phyloP scores from a whole-genome alignment of 2,113 vertebrate species.

The Lasiurus borealis region DNA sequence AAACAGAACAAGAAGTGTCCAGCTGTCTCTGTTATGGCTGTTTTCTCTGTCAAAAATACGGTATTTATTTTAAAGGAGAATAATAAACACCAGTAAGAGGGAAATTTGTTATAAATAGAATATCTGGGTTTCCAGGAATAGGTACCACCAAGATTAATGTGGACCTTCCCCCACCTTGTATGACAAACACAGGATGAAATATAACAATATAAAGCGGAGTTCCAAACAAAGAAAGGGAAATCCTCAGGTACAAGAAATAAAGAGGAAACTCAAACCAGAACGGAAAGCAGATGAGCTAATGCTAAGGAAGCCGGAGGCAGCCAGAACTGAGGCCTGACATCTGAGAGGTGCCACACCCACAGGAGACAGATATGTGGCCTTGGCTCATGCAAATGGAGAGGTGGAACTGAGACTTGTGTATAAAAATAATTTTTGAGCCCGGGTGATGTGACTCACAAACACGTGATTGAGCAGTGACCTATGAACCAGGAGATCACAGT shows the following conservation, averaged over 20 bases:
- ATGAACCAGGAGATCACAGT: too few species aligned
- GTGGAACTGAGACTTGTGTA: neutral
- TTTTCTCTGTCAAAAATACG: conserved; percentile 70
- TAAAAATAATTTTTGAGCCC: neutral
- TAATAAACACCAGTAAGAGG: conserved; percentile 62
- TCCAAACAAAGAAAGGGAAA: conserved; percentile 66
- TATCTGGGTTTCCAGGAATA: conserved; percentile 68
- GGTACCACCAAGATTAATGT: conserved; percentile 67
- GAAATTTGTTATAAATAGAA: conserved; percentile 75
- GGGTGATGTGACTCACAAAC: too few species aligned
- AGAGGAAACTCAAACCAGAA: neutral
- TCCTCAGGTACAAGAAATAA: conserved; percentile 28
- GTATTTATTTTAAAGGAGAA: conserved; percentile 74
- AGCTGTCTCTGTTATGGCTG: conserved; percentile 64
- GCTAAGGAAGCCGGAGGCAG: neutral
- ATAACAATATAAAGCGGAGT: conserved; percentile 49
- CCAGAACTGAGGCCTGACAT: neutral
- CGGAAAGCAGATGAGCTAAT: neutral
- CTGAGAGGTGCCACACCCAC: neutral
- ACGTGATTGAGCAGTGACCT: too few species aligned
- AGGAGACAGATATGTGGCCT: neutral
- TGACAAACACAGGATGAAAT: conserved; percentile 72
- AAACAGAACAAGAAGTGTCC: neutral
- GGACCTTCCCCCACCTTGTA: neutral
- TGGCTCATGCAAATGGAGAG: neutral